Conservation (phyloP, 2,888 invertebrate species). For the Gastracanthus pulcherrimus region DNA sequence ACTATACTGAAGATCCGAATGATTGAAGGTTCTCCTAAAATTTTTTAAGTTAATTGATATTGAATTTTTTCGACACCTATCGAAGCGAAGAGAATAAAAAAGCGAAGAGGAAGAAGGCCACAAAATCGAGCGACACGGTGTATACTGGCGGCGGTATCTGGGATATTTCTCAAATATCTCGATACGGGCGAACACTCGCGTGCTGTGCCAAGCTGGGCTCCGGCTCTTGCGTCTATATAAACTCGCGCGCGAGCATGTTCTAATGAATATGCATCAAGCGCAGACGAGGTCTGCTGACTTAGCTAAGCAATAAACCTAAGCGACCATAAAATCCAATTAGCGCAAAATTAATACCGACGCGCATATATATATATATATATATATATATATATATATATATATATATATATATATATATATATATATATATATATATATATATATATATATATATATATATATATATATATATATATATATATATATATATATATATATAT, state of each 20-base stretch:
- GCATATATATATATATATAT: constrained; percentile 3
- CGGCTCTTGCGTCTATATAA: no score
- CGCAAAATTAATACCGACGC: constrained; percentile 70
- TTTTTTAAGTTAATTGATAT: constrained; percentile 16
- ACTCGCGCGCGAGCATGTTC: constrained; percentile 7
- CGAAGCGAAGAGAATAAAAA: no score
- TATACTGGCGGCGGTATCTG: neutral
- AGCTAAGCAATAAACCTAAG: constrained; percentile 72
- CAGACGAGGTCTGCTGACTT: constrained; percentile 58
- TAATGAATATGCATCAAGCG: constrained; percentile 71
- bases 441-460: no score
- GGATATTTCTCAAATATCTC: neutral
- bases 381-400: constrained; percentile 40
- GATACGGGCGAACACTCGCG: neutral
- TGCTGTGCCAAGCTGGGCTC: no score
- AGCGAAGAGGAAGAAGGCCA: no score
- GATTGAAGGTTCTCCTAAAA: no score
- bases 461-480: no score
- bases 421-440: no score
- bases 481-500: no score
- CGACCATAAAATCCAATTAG: constrained; percentile 76
- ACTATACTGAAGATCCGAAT: neutral
- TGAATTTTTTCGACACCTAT: constrained; percentile 22
- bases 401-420: no score
- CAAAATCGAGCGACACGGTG: neutral